Base-by-base conservation (phyloP, 2,113 vertebrate species). In the Chloroceryle aenea region DNA sequence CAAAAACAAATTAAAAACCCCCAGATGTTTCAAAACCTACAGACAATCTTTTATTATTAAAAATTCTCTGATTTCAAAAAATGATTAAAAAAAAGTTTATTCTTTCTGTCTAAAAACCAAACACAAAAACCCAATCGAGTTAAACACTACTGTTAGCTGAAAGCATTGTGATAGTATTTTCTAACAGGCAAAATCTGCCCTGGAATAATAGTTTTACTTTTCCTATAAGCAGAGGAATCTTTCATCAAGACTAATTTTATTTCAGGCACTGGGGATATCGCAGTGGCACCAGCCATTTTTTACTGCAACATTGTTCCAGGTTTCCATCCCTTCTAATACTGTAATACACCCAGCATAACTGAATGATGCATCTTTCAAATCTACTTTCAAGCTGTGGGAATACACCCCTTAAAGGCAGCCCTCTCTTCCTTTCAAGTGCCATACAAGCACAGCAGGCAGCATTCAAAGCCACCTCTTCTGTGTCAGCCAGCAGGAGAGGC, bases 401-500 rank as follows among this genome's bases (percentile, higher is more conserved):
- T 9, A 36, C 50, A 8, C 30, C 56, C 93, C 87, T 58, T 34
- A 0, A 67, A 85, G 59, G 82, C 93, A 86, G 76, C 4, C 87
- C 71, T 61, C 72, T 30, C 89, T 32, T 30, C 89, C 77, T 92
- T 95, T 94, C 94, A 95, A 93, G 94, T 59, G 83, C 84, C 84
- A 52, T 0, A 55, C 62, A n/a, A 82, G 89, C 96, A 61, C 93
- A 93, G 94, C 91, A 78, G 94, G 94, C 82, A 95, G 90, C 95
- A 19, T 77, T 91, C 93, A 87, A 93, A 95, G 86, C 85, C 81
- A 90, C 86, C 91, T 95, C 91, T 67, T 74, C 69, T 7, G 89
- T 81, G 64, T 16, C 91, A 96, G 87, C 87, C 91, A 69, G 88
- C n/a, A 0, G 75, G 83, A 89, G 76, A 67, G 67, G 85, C 95